Percentiles rank a stretch among this genome's conserved stretches.
phyloP scores from a whole-genome alignment of 92 coral and sea anemone species.

The Actinostola sp. region DNA sequence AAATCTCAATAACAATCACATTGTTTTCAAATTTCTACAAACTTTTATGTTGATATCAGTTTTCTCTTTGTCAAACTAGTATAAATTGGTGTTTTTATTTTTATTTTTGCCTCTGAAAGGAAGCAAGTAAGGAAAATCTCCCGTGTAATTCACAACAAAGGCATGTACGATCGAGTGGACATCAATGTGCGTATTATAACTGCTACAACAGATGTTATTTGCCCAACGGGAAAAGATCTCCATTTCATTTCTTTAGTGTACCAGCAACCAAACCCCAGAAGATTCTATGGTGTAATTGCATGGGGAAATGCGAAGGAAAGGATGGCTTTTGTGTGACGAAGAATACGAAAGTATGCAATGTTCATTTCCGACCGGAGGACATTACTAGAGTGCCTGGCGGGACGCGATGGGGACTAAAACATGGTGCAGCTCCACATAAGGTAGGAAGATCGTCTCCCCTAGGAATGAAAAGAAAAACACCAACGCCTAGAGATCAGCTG shows the following conservation, averaged over 20 bases:
- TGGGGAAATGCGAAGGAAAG: conserved; percentile 47
- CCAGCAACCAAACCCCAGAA: conserved; percentile 33
- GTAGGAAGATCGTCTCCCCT: conserved; percentile 18
- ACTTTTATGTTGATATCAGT: no score
- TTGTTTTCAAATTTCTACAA: no score
- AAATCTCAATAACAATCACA: no score
- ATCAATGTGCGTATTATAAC: conserved; percentile 43
- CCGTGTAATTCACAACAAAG: no score
- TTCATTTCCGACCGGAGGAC: conserved; percentile 22
- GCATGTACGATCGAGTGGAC: conserved; percentile 31
- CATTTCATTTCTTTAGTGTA: conserved; percentile 53
- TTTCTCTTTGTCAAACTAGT: no score
- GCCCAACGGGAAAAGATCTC: conserved; percentile 36
- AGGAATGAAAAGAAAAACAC: conserved; percentile 38
- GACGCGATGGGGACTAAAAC: conserved; percentile 47
- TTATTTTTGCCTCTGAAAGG: no score
- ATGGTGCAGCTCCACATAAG: conserved; percentile 38
- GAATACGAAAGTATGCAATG: conserved; percentile 21
- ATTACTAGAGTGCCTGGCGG: conserved; percentile 56
- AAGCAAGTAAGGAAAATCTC: no score
- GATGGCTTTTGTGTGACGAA: conserved; percentile 40
- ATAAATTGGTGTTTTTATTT: no score
- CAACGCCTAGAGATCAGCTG: conserved; percentile 29
- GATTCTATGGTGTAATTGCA: conserved; percentile 44
- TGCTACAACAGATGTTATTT: conserved; percentile 37